Evolutionary conservation across 2,797 vertebrate genomes (phyloP).

Genomic region (Mionectes olivaceus): DNA sequence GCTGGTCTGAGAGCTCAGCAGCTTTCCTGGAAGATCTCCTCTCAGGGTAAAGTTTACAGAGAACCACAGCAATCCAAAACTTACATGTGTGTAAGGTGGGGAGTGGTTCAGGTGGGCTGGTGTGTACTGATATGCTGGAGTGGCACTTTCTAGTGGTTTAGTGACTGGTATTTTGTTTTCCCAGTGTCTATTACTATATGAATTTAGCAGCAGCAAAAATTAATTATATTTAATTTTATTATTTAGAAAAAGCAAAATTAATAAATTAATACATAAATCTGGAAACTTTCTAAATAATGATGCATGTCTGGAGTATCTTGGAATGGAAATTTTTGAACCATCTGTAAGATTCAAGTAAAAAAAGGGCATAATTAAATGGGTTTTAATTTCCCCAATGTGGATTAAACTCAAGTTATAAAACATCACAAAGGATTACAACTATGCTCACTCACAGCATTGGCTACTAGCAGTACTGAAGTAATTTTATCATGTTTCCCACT

Average conservation of each 20-base stretch:
- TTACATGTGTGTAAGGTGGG: accelerated
- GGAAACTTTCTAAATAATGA: neutral
- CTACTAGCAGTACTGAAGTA: neutral
- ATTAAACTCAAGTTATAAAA: neutral
- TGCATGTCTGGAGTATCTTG: neutral
- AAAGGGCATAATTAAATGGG: neutral
- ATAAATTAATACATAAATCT: neutral
- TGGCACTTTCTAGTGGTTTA: neutral
- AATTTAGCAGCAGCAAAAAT: neutral
- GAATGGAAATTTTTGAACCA: neutral
- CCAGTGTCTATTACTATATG: neutral
- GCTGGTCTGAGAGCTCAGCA: neutral
- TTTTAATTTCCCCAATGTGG: neutral
- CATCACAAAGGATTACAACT: neutral
- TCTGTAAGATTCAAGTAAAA: neutral
- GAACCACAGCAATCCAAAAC: neutral
- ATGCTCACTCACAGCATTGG: neutral
- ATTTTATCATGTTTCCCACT: neutral
- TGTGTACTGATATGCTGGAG: neutral
- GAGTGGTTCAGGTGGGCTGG: neutral
- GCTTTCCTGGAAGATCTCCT: neutral
- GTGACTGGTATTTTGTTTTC: neutral
- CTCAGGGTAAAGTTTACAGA: neutral
- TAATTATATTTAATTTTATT: neutral
- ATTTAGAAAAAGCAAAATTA: neutral